A percentile compares a stretch with the other conserved stretches of the same genome.
These are phyloP conservation scores for Hormaphis cornu DNA, from an alignment of 1,140 invertebrate species.

Conservation along the genomic window DNA sequence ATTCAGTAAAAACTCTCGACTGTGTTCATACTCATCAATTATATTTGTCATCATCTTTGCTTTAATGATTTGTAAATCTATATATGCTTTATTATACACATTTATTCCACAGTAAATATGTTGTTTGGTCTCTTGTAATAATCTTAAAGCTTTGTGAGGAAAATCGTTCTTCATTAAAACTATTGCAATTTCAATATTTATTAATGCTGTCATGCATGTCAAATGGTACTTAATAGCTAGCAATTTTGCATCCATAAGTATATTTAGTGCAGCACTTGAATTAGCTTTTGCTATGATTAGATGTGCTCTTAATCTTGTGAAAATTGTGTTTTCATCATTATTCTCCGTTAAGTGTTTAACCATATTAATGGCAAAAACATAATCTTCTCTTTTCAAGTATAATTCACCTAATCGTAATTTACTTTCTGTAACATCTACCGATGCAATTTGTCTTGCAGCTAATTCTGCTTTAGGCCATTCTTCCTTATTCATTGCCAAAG, in stretches of 20 bases:
- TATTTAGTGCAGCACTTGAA: conserved; percentile 48
- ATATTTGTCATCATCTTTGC: conserved; percentile 14
- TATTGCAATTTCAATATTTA: conserved; percentile 70
- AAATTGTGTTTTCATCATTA: conserved; percentile 49
- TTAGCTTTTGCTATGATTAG: conserved; percentile 61
- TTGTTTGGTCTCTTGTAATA: conserved; percentile 25
- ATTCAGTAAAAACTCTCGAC: background rate
- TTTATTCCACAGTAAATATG: conserved; percentile 7
- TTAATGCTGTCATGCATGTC: conserved; percentile 60
- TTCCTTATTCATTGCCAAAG: conserved; percentile 52
- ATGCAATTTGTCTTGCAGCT: conserved; percentile 60
- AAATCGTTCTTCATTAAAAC: conserved; percentile 46
- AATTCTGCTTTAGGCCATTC: conserved; percentile 67
- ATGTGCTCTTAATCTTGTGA: conserved; percentile 52
- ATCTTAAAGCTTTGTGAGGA: conserved; percentile 10
- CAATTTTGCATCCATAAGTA: conserved; percentile 60
- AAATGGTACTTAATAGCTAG: conserved; percentile 62
- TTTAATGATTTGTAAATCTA: conserved; percentile 1
- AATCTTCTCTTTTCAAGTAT: conserved; percentile 47
- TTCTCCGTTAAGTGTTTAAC: conserved; percentile 46
- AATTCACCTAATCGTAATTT: conserved; percentile 42
- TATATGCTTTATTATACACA: conserved; percentile 19
- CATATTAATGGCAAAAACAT: conserved; percentile 51
- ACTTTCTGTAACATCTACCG: conserved; percentile 60
- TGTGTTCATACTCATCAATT: conserved; percentile 3